phyloP scores from a whole-genome alignment of 2,888 invertebrate genomes.

The Parthenolecanium corni region DNA sequence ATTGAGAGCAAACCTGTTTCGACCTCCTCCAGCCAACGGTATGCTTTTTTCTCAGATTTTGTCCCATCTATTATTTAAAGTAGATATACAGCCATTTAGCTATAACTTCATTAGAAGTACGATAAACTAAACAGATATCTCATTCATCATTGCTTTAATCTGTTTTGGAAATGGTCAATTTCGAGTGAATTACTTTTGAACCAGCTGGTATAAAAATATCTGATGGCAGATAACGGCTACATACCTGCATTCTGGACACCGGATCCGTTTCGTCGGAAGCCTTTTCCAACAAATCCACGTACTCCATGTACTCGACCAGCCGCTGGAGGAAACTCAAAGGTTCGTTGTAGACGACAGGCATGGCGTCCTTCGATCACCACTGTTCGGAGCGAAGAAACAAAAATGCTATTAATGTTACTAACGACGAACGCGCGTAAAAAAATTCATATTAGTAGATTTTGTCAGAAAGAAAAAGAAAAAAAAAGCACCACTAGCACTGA shows the following conservation, averaged over 20 bases:
- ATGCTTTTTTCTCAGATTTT: too few relatives aligned
- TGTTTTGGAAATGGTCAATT: background rate
- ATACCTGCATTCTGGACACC: slow-evolving; percentile 65
- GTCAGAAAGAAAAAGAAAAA: too few relatives aligned
- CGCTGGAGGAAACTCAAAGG: slow-evolving; percentile 89
- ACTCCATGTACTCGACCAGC: slow-evolving; percentile 89
- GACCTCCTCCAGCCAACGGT: too few relatives aligned
- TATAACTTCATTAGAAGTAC: background rate
- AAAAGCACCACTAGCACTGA: too few relatives aligned
- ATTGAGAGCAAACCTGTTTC: too few relatives aligned
- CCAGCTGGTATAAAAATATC: background rate
- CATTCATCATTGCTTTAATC: too few relatives aligned
- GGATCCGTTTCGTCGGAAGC: slow-evolving; percentile 70
- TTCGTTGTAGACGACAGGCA: slow-evolving; percentile 95
- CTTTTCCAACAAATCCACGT: slow-evolving; percentile 60
- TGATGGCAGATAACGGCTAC: background rate
- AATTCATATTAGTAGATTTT: background rate
- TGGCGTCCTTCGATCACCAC: slow-evolving; percentile 52
- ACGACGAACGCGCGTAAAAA: background rate
- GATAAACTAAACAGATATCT: background rate
- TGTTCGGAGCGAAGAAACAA: slow-evolving; percentile 40
- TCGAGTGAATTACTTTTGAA: background rate
- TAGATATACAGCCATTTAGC: too few relatives aligned
- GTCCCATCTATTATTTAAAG: too few relatives aligned
- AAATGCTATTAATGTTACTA: background rate